Evolutionary conservation across 2,888 invertebrate species (phyloP).

Genomic region (Venusia cambrica): DNA sequence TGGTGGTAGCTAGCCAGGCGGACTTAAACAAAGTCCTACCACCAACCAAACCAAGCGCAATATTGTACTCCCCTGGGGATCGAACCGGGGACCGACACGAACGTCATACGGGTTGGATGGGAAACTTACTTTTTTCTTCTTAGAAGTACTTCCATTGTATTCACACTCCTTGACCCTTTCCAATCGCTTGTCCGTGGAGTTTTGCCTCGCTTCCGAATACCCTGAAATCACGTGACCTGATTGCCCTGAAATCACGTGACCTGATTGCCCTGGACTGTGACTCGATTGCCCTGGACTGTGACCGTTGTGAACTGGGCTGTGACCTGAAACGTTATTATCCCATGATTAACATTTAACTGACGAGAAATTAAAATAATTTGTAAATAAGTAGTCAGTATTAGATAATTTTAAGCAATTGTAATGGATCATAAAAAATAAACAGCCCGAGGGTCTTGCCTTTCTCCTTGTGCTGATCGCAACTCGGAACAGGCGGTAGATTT

Average conservation of each 20-base stretch:
- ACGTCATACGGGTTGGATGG: no score
- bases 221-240: slow-evolving; percentile 21
- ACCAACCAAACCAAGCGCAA: no score
- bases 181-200: slow-evolving; percentile 50
- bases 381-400: no score
- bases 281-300: slow-evolving; percentile 8
- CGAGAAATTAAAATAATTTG: slow-evolving; percentile 2
- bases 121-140: slow-evolving; percentile 63
- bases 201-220: slow-evolving; percentile 38
- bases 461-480: no score
- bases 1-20: no score
- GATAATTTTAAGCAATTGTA: no score
- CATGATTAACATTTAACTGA: slow-evolving; percentile 2
- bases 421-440: no score
- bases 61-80: no score
- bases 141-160: slow-evolving; percentile 46
- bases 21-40: no score
- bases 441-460: no score
- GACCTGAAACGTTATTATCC: slow-evolving; percentile 8
- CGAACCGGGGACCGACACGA: no score
- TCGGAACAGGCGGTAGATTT: no score
- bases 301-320: slow-evolving; percentile 5
- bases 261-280: slow-evolving; percentile 5
- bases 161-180: slow-evolving; percentile 58
- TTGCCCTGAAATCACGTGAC: slow-evolving; percentile 2